Percentiles rank a stretch among this genome's conserved stretches.
phyloP scores from a whole-genome alignment of 2,113 vertebrate genomes.

The Daboia siamensis region DNA sequence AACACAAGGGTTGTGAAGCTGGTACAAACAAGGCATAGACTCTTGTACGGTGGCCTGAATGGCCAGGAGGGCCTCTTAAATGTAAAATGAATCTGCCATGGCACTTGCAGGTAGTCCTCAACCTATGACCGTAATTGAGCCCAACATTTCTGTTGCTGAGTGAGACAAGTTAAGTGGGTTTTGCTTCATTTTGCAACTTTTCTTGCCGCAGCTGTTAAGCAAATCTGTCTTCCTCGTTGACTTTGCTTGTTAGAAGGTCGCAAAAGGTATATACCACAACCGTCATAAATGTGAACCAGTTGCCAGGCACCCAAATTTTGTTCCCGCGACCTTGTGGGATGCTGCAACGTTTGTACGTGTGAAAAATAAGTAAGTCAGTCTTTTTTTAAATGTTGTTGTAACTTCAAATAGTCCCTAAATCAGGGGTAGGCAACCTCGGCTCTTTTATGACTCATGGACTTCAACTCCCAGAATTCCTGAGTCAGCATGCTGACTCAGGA shows the following conservation, averaged over 20 bases:
- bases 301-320: neutral
- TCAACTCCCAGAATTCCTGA: no score
- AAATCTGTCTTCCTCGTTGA: neutral
- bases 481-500: no score
- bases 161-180: neutral
- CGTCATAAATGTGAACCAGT: neutral
- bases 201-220: neutral
- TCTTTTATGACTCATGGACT: no score
- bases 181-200: neutral
- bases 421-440: no score
- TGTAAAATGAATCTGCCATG: neutral
- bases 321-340: neutral
- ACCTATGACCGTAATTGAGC: neutral
- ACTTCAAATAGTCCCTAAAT: neutral
- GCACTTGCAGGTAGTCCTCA: neutral
- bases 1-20: neutral
- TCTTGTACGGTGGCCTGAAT: neutral
- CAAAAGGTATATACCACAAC: neutral
- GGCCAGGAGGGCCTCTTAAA: neutral
- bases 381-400: neutral
- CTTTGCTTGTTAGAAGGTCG: neutral
- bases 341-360: neutral
- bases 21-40: neutral
- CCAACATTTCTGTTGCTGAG: neutral
- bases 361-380: neutral